Base-by-base conservation (phyloP, 2,113 vertebrate species). In the Aphyosemion australe region DNA sequence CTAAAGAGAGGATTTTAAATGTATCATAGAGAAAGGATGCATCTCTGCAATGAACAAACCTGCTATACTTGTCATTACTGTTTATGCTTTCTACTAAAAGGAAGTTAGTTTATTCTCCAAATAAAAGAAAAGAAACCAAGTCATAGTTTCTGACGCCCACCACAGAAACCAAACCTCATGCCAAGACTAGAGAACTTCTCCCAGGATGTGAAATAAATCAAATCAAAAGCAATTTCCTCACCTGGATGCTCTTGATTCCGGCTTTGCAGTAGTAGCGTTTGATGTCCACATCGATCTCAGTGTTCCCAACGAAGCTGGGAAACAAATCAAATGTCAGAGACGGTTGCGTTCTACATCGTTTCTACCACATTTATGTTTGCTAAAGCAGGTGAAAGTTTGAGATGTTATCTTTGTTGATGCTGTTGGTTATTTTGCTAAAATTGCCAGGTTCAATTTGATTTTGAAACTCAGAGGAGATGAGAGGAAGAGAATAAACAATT, bases 261-360 rank as follows among this genome's bases (percentile, higher is more conserved):
- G 97, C 97, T 94, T 94, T 95, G 92, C 97, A 99, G 90, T 96
- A 98, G 83, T 97, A 99, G 58, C 94, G 94, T 85, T 96, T 98
- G 84, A 99, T 94, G 87, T 99, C 97, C 78, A 99, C 91, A 69
- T 98, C 95, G 14, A 99, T 96, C 81, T 97, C 96, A 41, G 94
- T 97, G 82, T 99, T 98, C 61, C 96, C 97, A 72, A 97, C 95
- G 83, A 96, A 99, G 90, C 97, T 99, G 83, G 54, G 66, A 47
- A 61, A 32, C 11, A 88, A 53, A 78, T 50, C 64, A 55, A 69
- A 18, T 2, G 14, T 41, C 53, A 56, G 34, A n/a, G 16, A n/a
- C 11, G 0, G 43, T 39, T 10, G 18, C 3, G 20, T 56, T 31
- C 5, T 18, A 53, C 42, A 21, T 34, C 39, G 41, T 42, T 4